Evolutionary conservation across 2,797 vertebrate species (phyloP), one percentile per base, ranked within the genome.

Genomic region (Malurus leucopterus): DNA sequence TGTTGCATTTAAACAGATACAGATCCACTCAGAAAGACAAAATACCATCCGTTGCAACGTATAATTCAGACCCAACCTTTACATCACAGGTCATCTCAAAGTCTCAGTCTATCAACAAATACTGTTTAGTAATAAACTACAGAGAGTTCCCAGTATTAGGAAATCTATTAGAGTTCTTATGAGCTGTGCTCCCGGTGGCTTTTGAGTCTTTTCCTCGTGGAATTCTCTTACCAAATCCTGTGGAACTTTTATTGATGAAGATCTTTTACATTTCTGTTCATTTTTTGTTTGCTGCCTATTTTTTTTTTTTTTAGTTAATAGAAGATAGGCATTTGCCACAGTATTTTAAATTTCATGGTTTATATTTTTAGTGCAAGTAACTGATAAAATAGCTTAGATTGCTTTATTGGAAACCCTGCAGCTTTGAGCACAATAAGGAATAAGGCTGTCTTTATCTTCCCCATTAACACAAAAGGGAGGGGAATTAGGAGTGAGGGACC

Each of bases 1-100:
- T 86, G 81, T 64, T 96, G 95, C 95, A 95, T 94, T 97, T 95
- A 95, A 95, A 92, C 86, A 92, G 92, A 95, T 93, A 93, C 94
- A 95, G 89, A 95, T 92, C 95, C 93, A 90, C 76, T 94, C 95
- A 89, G 88, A 91, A 93, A 95, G 90, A 95, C 95, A 95, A 93
- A 46, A 96, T 95, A 89, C 95, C 64, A 86, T 82, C 85, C 91
- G 90, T 67, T 93, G 83, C 95, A 95, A 93, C 94, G 26, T 85
- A 71, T 96, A 92, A 79, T 94, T 89, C 85, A 91, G 94, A 79
- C 80, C 84, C 91, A 92, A 89, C 94, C 91, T 95, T 94, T 93
- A 93, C 94, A 96, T 96, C 93, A 87, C 75, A 95, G 95, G 95
- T 96, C 93, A 91, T 76, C 93, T 90, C 86, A 90, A 95, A 95